Evolutionary conservation across 1,140 invertebrate species (phyloP).

Genomic region (Micrasema longulum): DNA sequence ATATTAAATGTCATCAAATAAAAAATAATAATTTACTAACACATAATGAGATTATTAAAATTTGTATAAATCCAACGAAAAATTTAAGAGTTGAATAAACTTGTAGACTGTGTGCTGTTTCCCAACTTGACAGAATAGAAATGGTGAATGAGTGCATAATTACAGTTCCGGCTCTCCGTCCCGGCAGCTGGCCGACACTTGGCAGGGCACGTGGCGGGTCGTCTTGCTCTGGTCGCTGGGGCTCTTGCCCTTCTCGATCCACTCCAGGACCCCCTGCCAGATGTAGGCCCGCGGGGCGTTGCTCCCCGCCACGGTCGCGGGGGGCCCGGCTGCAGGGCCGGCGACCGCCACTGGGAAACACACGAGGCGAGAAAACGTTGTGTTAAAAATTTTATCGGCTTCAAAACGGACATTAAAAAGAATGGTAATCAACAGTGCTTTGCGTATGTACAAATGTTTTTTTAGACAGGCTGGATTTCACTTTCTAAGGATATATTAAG

Average conservation of each 20-base stretch:
- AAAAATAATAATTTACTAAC: conserved; percentile 15
- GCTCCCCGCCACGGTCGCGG: conserved; percentile 39
- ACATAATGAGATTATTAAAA: too few species aligned
- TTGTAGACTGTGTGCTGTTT: too few species aligned
- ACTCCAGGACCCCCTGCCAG: conserved; percentile 90
- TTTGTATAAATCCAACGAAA: too few species aligned
- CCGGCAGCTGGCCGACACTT: conserved; percentile 81
- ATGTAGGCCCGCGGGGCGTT: conserved; percentile 77
- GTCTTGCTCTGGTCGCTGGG: conserved; percentile 80
- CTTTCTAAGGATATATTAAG: too few species aligned
- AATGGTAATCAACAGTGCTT: too few species aligned
- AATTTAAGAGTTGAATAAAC: too few species aligned
- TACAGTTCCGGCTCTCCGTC: conserved; percentile 88
- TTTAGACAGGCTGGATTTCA: too few species aligned
- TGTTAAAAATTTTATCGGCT: too few species aligned
- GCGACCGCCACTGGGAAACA: not conserved
- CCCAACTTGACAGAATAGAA: too few species aligned
- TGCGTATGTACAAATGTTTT: too few species aligned
- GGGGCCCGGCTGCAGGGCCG: not conserved
- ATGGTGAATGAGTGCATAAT: conserved; percentile 61
- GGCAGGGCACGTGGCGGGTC: conserved; percentile 85
- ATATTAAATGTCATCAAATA: not conserved
- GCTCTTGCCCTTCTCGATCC: conserved; percentile 88
- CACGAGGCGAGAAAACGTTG: too few species aligned
- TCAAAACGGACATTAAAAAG: too few species aligned